Evolutionary conservation across 2,797 vertebrate genomes (phyloP).

Genomic region (Thripadectes ignobilis): DNA sequence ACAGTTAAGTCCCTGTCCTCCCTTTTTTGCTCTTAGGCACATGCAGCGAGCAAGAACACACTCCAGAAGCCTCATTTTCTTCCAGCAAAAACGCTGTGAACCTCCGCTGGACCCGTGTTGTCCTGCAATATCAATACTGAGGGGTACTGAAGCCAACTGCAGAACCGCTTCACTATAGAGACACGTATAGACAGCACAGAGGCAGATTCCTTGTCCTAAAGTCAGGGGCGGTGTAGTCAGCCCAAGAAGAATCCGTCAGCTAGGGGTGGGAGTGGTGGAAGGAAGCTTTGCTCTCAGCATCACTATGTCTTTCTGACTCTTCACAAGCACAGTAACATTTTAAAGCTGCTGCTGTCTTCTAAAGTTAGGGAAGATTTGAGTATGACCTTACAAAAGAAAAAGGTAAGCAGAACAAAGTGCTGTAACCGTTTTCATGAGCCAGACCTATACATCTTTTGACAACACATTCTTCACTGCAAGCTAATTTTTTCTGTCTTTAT

Average conservation of each 20-base stretch:
- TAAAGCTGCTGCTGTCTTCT: not conserved
- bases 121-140: not conserved
- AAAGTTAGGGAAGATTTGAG: not conserved
- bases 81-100: not conserved
- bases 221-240: not conserved
- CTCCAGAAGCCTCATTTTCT: not conserved
- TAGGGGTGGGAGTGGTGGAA: not conserved
- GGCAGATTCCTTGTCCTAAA: not conserved
- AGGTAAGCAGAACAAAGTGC: not conserved
- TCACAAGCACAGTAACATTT: not conserved
- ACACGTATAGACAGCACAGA: not conserved
- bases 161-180: not conserved
- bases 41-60: not conserved
- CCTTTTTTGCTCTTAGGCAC: not conserved
- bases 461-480: not conserved
- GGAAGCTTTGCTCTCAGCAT: not conserved
- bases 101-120: accelerated
- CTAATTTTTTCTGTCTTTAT: not conserved
- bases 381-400: not conserved
- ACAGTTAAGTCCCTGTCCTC: not conserved
- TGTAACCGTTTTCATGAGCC: not conserved
- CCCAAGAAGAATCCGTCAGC: not conserved
- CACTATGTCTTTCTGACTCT: not conserved
- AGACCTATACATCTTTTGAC: not conserved
- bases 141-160: not conserved